Conservation (phyloP, 2,113 vertebrate genomes). For the Narcine bancroftii region DNA sequence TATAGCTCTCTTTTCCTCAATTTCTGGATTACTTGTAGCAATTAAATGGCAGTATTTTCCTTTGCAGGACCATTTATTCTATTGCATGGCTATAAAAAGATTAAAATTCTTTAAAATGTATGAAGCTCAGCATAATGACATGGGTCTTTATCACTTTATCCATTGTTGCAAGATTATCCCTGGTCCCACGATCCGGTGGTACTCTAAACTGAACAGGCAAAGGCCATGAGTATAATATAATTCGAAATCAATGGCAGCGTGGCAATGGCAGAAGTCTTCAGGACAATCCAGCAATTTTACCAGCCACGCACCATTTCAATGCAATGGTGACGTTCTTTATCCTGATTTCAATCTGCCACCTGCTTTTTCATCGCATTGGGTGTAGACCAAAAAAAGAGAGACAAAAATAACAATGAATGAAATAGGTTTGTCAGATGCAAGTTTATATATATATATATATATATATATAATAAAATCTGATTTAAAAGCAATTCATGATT, state of each 20-base stretch:
- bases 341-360: background rate
- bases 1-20: background rate
- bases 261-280: too few relatives aligned
- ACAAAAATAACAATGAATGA: too few relatives aligned
- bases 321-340: background rate
- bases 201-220: background rate
- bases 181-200: background rate
- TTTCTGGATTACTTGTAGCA: background rate
- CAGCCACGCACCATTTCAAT: background rate
- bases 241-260: too few relatives aligned
- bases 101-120: background rate
- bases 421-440: too few relatives aligned
- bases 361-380: background rate
- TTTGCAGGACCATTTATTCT: background rate
- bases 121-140: background rate
- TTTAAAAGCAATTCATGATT: background rate
- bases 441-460: too few relatives aligned
- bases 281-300: too few relatives aligned
- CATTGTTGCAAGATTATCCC: background rate
- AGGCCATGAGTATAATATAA: background rate
- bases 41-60: background rate
- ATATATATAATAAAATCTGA: too few relatives aligned
- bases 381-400: background rate
- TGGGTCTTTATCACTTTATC: background rate
- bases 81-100: background rate